These are phyloP conservation scores for Poeciliopsis presidionis DNA, from an alignment of 2,797 vertebrate genomes.

Conservation along the genomic window DNA sequence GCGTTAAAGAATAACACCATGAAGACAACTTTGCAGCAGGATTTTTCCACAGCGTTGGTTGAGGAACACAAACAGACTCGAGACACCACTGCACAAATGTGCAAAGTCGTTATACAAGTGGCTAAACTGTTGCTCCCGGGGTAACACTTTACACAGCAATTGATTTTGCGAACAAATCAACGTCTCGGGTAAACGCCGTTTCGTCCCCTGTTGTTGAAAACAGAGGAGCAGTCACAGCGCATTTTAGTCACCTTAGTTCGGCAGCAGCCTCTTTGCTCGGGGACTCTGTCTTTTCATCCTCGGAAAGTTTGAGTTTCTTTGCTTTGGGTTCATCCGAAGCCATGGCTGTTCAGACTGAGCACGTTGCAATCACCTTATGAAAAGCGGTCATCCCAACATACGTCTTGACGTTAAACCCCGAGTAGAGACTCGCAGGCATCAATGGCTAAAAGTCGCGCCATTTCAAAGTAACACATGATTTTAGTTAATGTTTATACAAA, in stretches of 20 bases:
- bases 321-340: constrained; percentile 77
- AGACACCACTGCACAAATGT: neutral
- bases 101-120: neutral
- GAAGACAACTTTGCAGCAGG: constrained; percentile 10
- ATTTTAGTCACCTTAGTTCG: constrained; percentile 68
- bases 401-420: neutral
- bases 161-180: neutral
- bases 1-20: neutral
- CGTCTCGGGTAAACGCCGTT: neutral
- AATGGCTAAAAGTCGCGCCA: neutral
- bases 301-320: constrained; percentile 76
- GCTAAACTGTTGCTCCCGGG: neutral
- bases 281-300: constrained; percentile 47
- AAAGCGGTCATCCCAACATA: constrained; percentile 5
- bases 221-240: neutral
- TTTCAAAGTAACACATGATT: neutral
- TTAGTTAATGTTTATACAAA: neutral
- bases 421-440: constrained; percentile 23
- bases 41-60: neutral
- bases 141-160: neutral
- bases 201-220: neutral
- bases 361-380: constrained; percentile 50
- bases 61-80: accelerated
- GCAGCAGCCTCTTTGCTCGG: constrained; percentile 53
- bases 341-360: constrained; percentile 55